A percentile compares a stretch with the other conserved stretches of the same genome.
phyloP scores from a whole-genome alignment of 2,888 invertebrate species.

The Cerceris rybyensis region DNA sequence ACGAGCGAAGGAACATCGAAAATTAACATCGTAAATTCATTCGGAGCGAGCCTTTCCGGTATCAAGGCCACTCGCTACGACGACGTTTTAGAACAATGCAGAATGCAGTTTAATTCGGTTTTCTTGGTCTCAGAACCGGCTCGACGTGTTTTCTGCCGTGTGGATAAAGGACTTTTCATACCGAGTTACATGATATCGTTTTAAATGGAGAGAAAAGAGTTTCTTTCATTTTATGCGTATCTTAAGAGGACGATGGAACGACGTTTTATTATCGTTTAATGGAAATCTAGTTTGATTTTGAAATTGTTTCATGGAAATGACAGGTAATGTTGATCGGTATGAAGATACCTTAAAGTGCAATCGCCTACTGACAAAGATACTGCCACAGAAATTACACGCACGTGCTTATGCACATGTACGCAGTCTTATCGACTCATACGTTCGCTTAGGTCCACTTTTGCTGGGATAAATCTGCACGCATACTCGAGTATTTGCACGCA shows the following conservation, averaged over 20 bases:
- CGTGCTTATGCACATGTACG: conserved; percentile 39
- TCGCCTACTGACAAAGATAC: conserved; percentile 35
- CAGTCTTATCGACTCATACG: conserved; percentile 27
- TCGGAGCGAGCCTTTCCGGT: conserved; percentile 24
- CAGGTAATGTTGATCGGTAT: conserved; percentile 13
- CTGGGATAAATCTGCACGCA: conserved; percentile 10
- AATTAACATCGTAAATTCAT: background rate
- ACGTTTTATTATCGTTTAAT: too few species aligned
- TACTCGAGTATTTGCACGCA: conserved; percentile 16
- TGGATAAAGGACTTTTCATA: conserved; percentile 46
- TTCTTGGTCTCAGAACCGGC: conserved; percentile 67
- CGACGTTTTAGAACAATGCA: conserved; percentile 67
- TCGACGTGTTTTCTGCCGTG: conserved; percentile 69
- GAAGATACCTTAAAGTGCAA: conserved; percentile 37
- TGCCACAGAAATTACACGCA: conserved; percentile 51
- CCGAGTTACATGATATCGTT: background rate
- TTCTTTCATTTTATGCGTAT: too few species aligned
- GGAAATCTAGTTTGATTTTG: too few species aligned
- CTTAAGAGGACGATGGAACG: too few species aligned
- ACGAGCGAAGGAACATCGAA: background rate
- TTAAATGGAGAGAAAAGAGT: too few species aligned
- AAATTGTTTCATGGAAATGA: background rate
- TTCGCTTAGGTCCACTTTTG: background rate
- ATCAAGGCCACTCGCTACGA: conserved; percentile 46
- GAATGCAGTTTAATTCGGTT: conserved; percentile 68